A percentile compares a stretch with the other conserved stretches of the same genome.
These are phyloP conservation scores for Picus viridis DNA, from an alignment of 2,797 vertebrate species.

Conservation along the genomic window DNA sequence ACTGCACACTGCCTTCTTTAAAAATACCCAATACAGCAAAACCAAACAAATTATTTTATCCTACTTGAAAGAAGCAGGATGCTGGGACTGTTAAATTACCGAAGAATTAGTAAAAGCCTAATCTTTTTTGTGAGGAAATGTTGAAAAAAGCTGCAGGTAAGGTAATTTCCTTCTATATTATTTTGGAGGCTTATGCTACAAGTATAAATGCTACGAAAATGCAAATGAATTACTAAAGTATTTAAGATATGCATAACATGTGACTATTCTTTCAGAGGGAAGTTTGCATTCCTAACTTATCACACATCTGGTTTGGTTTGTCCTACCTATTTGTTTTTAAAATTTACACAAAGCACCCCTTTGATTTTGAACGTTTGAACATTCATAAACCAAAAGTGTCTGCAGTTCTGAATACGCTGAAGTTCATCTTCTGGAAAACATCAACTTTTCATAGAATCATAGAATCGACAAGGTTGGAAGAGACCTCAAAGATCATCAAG, in stretches of 20 bases:
- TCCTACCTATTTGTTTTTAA: background rate
- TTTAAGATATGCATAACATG: background rate
- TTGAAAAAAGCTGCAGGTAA: constrained; percentile 36
- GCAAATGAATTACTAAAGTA: constrained; percentile 24
- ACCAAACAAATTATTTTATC: constrained; percentile 11
- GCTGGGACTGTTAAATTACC: constrained; percentile 3
- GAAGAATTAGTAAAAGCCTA: constrained; percentile 32
- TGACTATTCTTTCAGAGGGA: background rate
- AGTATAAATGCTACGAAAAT: constrained; percentile 25
- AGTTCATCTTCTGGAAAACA: background rate
- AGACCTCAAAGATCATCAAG: too few species aligned
- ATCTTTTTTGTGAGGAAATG: background rate
- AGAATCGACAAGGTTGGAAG: too few species aligned
- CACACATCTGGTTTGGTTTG: background rate
- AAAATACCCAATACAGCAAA: background rate
- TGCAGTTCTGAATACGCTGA: background rate
- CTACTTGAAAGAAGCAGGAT: background rate
- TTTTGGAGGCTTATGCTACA: background rate
- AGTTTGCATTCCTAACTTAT: constrained; percentile 5
- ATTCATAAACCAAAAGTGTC: background rate
- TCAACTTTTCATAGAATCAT: background rate
- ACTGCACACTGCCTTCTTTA: background rate
- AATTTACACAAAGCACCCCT: background rate
- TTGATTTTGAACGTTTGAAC: background rate
- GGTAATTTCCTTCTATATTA: constrained; percentile 18